These are phyloP conservation scores for Drosophila sordidula DNA, from an alignment of 2,888 invertebrate genomes.

Conservation along the genomic window DNA sequence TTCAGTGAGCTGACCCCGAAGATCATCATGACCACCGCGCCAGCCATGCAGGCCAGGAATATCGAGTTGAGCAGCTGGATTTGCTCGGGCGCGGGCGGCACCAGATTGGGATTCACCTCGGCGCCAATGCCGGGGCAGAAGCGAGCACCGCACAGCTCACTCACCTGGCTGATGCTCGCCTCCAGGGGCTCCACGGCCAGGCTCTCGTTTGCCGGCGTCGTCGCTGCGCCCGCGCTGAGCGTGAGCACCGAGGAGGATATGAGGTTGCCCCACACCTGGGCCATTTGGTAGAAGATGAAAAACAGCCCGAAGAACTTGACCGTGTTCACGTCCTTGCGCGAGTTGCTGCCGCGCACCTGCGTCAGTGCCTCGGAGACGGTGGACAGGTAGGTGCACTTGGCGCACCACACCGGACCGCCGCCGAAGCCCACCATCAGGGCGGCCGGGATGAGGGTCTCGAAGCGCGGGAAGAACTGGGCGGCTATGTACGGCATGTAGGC, in stretches of 20 bases:
- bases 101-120: slow-evolving; percentile 88
- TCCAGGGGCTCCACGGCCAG: slow-evolving; percentile 51
- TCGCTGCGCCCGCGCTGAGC: slow-evolving; percentile 43
- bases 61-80: slow-evolving; percentile 92
- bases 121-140: slow-evolving; percentile 88
- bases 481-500: slow-evolving; percentile 97
- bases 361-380: slow-evolving; percentile 93
- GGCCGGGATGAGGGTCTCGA: slow-evolving; percentile 93
- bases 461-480: slow-evolving; percentile 95
- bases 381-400: slow-evolving; percentile 97
- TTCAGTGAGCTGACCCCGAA: slow-evolving; percentile 92
- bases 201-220: slow-evolving; percentile 48
- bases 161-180: slow-evolving; percentile 82
- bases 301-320: slow-evolving; percentile 97
- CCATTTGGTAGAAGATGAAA: slow-evolving; percentile 98
- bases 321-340: slow-evolving; percentile 91
- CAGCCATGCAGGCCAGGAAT: slow-evolving; percentile 91
- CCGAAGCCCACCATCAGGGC: slow-evolving; percentile 87
- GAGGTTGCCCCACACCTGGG: slow-evolving; percentile 97
- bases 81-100: slow-evolving; percentile 90
- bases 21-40: slow-evolving; percentile 90
- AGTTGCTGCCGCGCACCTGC: slow-evolving; percentile 87
- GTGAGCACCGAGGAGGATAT: slow-evolving; percentile 90
- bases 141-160: slow-evolving; percentile 90
- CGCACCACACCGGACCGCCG: slow-evolving; percentile 97